phyloP scores from a whole-genome alignment of 1,140 invertebrate genomes.

The Ridgeia piscesae region DNA sequence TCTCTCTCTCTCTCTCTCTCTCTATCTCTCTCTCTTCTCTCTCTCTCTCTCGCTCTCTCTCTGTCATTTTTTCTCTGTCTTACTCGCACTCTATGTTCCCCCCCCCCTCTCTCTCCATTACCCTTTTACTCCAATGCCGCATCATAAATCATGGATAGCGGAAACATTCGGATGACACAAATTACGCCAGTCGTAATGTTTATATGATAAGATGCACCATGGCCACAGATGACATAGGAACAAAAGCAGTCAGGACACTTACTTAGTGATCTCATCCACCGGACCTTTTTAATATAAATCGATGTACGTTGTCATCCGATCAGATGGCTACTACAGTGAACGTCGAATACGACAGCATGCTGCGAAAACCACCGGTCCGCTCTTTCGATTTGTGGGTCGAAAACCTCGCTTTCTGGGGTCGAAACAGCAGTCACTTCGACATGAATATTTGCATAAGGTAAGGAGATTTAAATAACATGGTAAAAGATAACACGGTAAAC shows the following conservation, averaged over 20 bases:
- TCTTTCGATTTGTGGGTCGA: conserved; percentile 73
- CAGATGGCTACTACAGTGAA: conserved; percentile 24
- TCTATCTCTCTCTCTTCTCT: not conserved
- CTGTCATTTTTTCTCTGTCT: not conserved
- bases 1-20: not conserved
- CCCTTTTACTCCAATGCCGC: not conserved
- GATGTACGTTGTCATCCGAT: not conserved
- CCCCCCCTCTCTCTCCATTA: conserved; percentile 4
- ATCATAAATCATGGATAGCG: too few relatives aligned
- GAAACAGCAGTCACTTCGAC: conserved; percentile 84
- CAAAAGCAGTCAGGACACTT: too few relatives aligned
- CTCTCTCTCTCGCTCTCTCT: too few relatives aligned
- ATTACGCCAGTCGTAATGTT: too few relatives aligned
- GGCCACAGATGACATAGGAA: too few relatives aligned
- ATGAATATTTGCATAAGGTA: conserved; percentile 27
- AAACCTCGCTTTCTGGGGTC: conserved; percentile 74
- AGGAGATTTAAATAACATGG: conserved; percentile 71
- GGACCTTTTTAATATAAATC: not conserved
- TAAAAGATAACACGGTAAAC: conserved; percentile 64
- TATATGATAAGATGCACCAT: too few relatives aligned
- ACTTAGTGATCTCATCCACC: too few relatives aligned
- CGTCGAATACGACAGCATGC: conserved; percentile 28
- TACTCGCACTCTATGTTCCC: conserved; percentile 1
- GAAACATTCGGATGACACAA: too few relatives aligned
- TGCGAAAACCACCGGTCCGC: conserved; percentile 57